Evolutionary conservation across 2,797 vertebrate genomes (phyloP), one percentile per base, ranked within the genome.

Genomic region (Botia kubotai): DNA sequence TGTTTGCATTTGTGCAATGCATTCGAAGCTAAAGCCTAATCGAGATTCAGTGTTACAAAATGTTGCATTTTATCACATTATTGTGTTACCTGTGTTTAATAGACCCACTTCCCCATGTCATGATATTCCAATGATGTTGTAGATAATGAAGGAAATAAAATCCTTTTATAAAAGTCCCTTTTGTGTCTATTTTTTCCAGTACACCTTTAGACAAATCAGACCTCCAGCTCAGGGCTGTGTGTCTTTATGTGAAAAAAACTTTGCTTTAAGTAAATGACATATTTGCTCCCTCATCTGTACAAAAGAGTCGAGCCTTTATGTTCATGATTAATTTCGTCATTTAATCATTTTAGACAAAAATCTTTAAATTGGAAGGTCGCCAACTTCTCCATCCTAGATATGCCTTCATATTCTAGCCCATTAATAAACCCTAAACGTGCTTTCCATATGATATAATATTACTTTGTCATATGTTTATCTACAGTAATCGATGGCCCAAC

Each of bases 401-500:
- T 19, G n/a, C 3, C 17, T 8, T 6, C 12, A 17, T 53, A 53
- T 53, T 53, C 52, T 46, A 46, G 43, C 7, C 11, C 43, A 10
- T 46, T 10, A 10, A 46, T 46, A 10, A 10, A 2, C 10, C 17
- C 29, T 12, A 26, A 52, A 23, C 12, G 11, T 4, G 16, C 3
- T 19, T 52, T 36, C 50, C 17, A 60, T 11, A 60, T 69, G 2
- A 12, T 17, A 29, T 53, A 3, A 67, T 36, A 50, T 84, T 52
- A 33, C 2, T 33, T 33, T 33, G 60, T 8, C 63, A 69, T 36
- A 50, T 84, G 26, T 74, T 70, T 67, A 33, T 53, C 29, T 57
- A 23, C 90, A 99, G 98, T 95, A 88, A 99, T 99, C 0, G 98
- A 99, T 0, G 96, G 97, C 8, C 98, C 98, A 0, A 96, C 94